Evolutionary conservation across 2,113 vertebrate species (phyloP).

Genomic region (Pionites leucogaster): DNA sequence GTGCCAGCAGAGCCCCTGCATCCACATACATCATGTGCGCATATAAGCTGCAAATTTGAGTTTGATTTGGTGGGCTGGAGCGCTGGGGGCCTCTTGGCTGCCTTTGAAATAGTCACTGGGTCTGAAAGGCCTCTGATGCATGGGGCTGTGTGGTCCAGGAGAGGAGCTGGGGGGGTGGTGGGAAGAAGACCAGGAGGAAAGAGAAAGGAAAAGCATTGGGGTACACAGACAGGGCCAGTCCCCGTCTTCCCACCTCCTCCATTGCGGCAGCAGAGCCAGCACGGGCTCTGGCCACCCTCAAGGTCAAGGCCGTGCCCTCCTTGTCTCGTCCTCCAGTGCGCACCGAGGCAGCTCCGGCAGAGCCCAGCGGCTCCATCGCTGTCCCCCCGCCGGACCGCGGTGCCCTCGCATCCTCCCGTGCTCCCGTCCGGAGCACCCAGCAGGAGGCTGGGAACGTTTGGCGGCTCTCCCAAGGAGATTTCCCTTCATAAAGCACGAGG

Average conservation of each 20-base stretch:
- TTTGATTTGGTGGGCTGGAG: conserved; percentile 47
- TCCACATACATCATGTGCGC: neutral
- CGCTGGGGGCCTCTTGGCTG: neutral
- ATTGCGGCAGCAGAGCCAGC: rapidly evolving
- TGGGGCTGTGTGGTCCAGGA: neutral
- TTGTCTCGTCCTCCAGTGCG: rapidly evolving
- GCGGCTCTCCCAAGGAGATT: conserved; percentile 61
- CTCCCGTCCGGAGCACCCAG: conserved; percentile 28
- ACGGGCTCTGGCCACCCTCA: neutral
- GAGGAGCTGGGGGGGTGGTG: neutral
- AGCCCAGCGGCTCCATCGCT: neutral
- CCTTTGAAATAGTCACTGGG: neutral
- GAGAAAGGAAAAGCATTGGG: neutral
- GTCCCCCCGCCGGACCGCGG: neutral
- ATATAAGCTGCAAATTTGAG: conserved; percentile 43
- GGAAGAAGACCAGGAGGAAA: neutral
- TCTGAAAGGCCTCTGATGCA: neutral
- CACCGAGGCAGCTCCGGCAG: rapidly evolving
- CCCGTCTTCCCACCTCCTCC: rapidly evolving
- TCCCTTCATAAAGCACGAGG: conserved; percentile 43
- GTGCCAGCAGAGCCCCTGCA: neutral
- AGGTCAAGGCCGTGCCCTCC: neutral
- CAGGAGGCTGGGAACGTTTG: conserved; percentile 59
- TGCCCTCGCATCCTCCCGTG: neutral
- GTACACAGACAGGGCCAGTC: neutral